phyloP scores from a whole-genome alignment of 2,113 vertebrate genomes.

The Calypte anna region DNA sequence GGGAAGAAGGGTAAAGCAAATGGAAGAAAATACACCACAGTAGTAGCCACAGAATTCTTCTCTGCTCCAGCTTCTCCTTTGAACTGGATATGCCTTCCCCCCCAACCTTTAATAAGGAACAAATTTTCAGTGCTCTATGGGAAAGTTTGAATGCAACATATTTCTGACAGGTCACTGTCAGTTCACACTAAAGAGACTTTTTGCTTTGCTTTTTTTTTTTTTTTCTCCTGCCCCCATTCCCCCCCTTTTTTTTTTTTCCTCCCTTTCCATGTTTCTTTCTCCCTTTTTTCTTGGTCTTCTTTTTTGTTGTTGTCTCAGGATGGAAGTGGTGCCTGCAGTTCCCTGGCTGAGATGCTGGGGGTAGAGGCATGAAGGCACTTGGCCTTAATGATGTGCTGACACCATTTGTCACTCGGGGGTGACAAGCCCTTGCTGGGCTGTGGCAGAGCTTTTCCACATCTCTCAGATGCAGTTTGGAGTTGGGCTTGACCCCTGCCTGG shows the following conservation, averaged over 20 bases:
- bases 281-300: neutral
- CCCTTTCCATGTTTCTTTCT: rapidly evolving
- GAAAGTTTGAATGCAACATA: slow-evolving; percentile 59
- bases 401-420: neutral
- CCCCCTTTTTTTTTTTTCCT: neutral
- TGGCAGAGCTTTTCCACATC: neutral
- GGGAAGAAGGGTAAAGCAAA: neutral
- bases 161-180: slow-evolving; percentile 51
- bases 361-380: too few relatives aligned
- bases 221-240: neutral
- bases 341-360: neutral
- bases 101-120: slow-evolving; percentile 44
- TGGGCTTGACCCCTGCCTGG: neutral
- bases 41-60: slow-evolving; percentile 46
- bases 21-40: slow-evolving; percentile 49
- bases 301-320: neutral
- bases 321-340: neutral
- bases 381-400: neutral
- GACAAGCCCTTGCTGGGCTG: neutral
- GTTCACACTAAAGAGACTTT: slow-evolving; percentile 18
- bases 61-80: slow-evolving; percentile 35
- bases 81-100: neutral
- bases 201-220: neutral
- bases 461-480: rapidly evolving
- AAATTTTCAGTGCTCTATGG: slow-evolving; percentile 59